Evolutionary conservation across 1,140 invertebrate genomes (phyloP), one percentile per base, ranked within the genome.

Genomic region (Brachionus manjavacas): DNA sequence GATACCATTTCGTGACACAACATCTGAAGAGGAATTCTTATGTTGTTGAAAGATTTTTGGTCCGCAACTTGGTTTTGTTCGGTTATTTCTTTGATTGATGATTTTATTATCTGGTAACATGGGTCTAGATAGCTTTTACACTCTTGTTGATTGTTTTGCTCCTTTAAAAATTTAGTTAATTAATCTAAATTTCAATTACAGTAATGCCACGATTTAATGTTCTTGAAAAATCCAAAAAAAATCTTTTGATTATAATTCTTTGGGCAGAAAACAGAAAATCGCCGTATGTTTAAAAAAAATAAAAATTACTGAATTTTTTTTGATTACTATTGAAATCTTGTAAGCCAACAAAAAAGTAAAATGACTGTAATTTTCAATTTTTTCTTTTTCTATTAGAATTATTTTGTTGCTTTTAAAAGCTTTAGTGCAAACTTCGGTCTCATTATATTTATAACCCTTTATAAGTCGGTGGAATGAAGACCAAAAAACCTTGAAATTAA

Each of bases 21-120:
- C 9, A 76, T 20, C n/a, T 76, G 41, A 20, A 76, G 43, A 49
- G 41, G 41, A 11, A 76, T 49, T 49, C 46, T 25, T n/a, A 76
- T 46, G 9, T 76, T 25, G 41, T 23, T 49, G 20, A 76, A 76
- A 20, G 72, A 49, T 46, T 12, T 25, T 8, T 76, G 72, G 11
- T 25, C 39, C 2, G 43, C 25, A 25, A 23, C 16, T 31, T 76
- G 72, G n/a, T 49, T 76, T 49, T 76, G 72, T 11, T 76, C 72
- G 25, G 25, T 12, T 76, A 76, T 46, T 28, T 76, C 72, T 76
- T 76, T 76, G 2, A 49, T 46, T 20, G 41, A 76, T 14, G 20
- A 28, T 49, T 76, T 76, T 46, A 76, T 49, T 11, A 76, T 46
- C 14, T 76, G 72, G 25, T 76, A 76, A 49, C 72, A 43, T 49